These are phyloP conservation scores for Clistopyga incitator DNA, from an alignment of 2,888 invertebrate species.

Conservation along the genomic window DNA sequence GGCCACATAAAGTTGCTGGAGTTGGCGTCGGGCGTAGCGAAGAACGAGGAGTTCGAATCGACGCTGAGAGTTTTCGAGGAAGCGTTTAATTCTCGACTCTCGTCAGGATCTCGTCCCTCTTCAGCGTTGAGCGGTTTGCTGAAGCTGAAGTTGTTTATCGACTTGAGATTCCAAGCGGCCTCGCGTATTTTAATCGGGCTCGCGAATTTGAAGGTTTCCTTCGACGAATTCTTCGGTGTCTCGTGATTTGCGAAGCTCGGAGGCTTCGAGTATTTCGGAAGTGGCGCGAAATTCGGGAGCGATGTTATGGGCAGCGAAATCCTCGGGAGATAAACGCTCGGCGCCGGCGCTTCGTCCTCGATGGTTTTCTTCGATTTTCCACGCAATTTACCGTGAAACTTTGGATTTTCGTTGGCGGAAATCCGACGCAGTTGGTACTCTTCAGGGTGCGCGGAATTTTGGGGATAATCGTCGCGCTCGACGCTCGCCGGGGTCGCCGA, in stretches of 20 bases:
- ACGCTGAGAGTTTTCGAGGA: constrained; percentile 58
- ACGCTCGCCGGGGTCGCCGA: neutral
- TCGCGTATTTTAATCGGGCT: constrained; percentile 85
- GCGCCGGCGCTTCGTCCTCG: constrained; percentile 83
- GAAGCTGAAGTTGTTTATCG: constrained; percentile 86
- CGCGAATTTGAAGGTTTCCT: constrained; percentile 78
- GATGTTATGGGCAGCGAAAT: constrained; percentile 86
- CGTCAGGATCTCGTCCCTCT: constrained; percentile 60
- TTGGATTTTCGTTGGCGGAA: constrained; percentile 75
- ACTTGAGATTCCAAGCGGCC: constrained; percentile 82
- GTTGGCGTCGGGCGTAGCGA: constrained; percentile 53
- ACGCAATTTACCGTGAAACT: constrained; percentile 84
- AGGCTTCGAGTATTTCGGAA: constrained; percentile 79
- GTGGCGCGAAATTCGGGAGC: constrained; percentile 86
- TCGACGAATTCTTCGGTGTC: constrained; percentile 32
- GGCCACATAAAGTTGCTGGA: constrained; percentile 80
- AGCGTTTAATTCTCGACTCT: constrained; percentile 48
- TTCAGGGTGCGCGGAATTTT: constrained; percentile 30
- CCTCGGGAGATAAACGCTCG: constrained; percentile 85
- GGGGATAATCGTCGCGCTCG: constrained; percentile 74
- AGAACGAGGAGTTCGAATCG: constrained; percentile 63
- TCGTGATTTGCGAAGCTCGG: constrained; percentile 48
- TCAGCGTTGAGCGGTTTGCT: constrained; percentile 85
- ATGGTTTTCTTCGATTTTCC: constrained; percentile 79
- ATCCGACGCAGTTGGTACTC: constrained; percentile 81